These are phyloP conservation scores for Echiichthys vipera DNA, from an alignment of 2,797 vertebrate genomes.

Conservation along the genomic window DNA sequence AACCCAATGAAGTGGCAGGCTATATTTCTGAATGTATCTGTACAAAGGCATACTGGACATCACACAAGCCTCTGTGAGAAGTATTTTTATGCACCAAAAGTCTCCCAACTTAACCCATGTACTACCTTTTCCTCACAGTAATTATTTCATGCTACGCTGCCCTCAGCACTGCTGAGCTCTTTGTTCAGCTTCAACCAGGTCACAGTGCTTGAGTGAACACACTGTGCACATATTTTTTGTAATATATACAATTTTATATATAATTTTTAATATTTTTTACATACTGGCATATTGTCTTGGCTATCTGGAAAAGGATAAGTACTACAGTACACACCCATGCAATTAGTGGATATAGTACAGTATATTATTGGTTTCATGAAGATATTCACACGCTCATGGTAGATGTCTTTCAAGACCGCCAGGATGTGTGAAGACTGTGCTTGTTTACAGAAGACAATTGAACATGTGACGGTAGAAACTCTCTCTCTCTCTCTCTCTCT, in stretches of 20 bases:
- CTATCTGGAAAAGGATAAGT: background rate
- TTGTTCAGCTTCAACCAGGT: constrained; percentile 7
- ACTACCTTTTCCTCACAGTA: background rate
- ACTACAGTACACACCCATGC: background rate
- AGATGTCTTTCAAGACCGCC: background rate
- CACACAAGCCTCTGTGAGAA: background rate
- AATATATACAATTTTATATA: background rate
- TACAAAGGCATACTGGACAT: background rate
- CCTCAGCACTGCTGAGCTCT: constrained; percentile 20
- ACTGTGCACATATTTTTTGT: background rate
- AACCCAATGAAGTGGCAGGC: background rate
- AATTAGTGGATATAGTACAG: background rate
- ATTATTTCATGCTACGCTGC: constrained; percentile 27
- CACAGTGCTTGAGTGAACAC: constrained; percentile 10
- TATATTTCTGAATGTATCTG: background rate
- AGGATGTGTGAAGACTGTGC: background rate
- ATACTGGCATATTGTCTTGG: background rate
- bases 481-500: too few relatives aligned
- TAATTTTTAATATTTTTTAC: too few relatives aligned
- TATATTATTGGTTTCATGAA: background rate
- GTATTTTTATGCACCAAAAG: constrained; percentile 4
- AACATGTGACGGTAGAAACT: too few relatives aligned
- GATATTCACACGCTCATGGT: background rate
- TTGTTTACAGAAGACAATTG: too few relatives aligned
- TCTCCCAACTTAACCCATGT: constrained; percentile 12